A percentile compares a stretch with the other conserved stretches of the same genome.
phyloP scores from a whole-genome alignment of 1,140 invertebrate species.

The Calliopsis andreniformis region DNA sequence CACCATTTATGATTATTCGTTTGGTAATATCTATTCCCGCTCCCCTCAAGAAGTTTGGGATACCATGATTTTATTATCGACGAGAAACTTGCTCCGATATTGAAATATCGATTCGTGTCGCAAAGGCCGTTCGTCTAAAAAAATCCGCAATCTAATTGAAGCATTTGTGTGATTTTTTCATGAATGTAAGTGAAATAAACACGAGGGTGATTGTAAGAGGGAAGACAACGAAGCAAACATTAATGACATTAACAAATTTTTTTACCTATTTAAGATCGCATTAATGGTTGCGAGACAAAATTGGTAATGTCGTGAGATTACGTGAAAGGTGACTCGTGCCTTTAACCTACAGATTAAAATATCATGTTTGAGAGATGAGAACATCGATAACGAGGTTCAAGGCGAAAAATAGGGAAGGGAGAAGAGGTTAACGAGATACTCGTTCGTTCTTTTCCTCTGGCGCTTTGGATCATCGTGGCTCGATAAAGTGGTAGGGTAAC shows the following conservation, averaged over 20 bases:
- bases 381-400: conserved; percentile 22
- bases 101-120: too few relatives aligned
- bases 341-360: conserved; percentile 63
- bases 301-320: background rate
- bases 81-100: conserved; percentile 39
- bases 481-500: conserved; percentile 45
- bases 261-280: too few relatives aligned
- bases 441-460: conserved; percentile 15
- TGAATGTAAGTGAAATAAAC: too few relatives aligned
- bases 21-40: background rate
- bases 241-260: too few relatives aligned
- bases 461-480: conserved; percentile 21
- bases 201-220: too few relatives aligned
- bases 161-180: too few relatives aligned
- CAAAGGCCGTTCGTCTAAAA: too few relatives aligned
- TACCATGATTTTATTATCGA: conserved; percentile 46
- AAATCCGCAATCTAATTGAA: too few relatives aligned
- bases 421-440: conserved; percentile 24
- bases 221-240: too few relatives aligned
- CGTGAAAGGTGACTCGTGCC: conserved; percentile 12
- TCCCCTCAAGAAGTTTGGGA: background rate
- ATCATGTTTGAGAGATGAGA: conserved; percentile 12
- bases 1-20: conserved; percentile 21
- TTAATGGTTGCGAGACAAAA: too few relatives aligned
- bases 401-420: conserved; percentile 3